Percentiles rank a stretch among this genome's conserved stretches.
Evolutionary conservation across 2,113 vertebrate genomes (phyloP).

Genomic region (Phalacrocorax aristotelis): DNA sequence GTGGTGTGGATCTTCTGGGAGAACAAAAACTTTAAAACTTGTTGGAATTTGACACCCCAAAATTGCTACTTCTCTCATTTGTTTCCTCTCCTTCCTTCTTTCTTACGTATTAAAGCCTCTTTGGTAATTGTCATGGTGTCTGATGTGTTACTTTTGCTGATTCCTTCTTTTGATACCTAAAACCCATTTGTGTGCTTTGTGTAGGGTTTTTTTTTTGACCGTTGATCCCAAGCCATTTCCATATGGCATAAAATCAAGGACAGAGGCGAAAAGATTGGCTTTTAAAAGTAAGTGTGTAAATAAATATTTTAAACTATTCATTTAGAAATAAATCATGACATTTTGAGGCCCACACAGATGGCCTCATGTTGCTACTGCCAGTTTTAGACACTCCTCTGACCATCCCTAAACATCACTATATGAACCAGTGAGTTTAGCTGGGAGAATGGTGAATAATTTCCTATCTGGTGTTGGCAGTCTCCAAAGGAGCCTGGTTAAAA

Average conservation of each 20-base stretch:
- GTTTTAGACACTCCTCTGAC: neutral
- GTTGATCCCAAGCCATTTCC: neutral
- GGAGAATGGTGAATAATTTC: neutral
- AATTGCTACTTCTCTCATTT: neutral
- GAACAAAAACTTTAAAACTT: neutral
- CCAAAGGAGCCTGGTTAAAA: neutral
- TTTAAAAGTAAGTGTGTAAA: neutral
- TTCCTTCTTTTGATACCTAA: neutral
- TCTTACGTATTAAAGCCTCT: neutral
- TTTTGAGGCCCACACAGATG: neutral
- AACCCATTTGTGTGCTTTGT: neutral
- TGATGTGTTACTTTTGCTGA: neutral
- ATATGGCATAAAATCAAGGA: neutral
- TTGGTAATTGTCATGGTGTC: neutral
- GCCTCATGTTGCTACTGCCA: neutral
- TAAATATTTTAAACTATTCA: neutral
- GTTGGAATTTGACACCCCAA: neutral
- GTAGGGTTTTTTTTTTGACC: neutral
- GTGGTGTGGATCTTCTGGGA: neutral
- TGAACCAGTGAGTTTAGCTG: neutral
- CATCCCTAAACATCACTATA: neutral
- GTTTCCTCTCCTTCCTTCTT: neutral
- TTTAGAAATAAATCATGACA: neutral
- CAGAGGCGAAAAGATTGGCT: neutral
- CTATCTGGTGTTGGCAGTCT: neutral